A percentile compares a stretch with the other conserved stretches of the same genome.
phyloP scores from a whole-genome alignment of 1,140 invertebrate genomes.

The Chrysomallon squamiferum region DNA sequence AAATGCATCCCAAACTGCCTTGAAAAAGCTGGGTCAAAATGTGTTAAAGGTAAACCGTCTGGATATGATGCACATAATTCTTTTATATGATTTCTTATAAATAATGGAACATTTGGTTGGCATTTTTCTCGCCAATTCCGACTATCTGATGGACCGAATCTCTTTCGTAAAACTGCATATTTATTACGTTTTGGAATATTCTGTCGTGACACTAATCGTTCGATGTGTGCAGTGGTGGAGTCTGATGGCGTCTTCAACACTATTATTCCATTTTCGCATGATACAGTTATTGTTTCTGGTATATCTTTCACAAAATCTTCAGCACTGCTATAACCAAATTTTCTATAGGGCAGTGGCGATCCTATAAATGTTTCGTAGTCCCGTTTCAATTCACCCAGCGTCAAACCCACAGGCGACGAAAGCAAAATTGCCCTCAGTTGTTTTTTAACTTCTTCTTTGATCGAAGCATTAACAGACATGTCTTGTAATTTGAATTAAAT shows the following conservation, averaged over 20 bases:
- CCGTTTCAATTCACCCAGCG: constrained; percentile 33
- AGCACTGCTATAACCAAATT: constrained; percentile 37
- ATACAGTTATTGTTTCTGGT: constrained; percentile 37
- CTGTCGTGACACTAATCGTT: constrained; percentile 48
- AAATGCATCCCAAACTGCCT: not conserved
- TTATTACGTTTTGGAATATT: constrained; percentile 40
- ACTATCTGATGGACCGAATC: not conserved
- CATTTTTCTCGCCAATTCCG: not conserved
- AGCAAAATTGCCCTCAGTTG: constrained; percentile 46
- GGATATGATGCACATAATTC: not conserved
- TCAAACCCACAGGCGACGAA: constrained; percentile 43
- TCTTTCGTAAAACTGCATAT: constrained; percentile 5
- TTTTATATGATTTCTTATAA: not conserved
- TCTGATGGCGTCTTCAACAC: constrained; percentile 40
- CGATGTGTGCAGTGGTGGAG: constrained; percentile 45
- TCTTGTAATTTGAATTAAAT: not conserved
- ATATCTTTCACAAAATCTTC: constrained; percentile 49
- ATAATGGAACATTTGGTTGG: not conserved
- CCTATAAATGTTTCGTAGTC: constrained; percentile 48
- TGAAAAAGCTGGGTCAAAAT: not conserved
- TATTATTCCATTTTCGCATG: constrained; percentile 32
- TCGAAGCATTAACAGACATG: constrained; percentile 37
- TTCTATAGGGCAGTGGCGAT: constrained; percentile 29
- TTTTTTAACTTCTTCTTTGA: constrained; percentile 39
- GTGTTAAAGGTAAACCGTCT: constrained; percentile 2